Evolutionary conservation across 2,113 vertebrate species (phyloP), one percentile per base, ranked within the genome.

Genomic region (Xiphorhynchus elegans): DNA sequence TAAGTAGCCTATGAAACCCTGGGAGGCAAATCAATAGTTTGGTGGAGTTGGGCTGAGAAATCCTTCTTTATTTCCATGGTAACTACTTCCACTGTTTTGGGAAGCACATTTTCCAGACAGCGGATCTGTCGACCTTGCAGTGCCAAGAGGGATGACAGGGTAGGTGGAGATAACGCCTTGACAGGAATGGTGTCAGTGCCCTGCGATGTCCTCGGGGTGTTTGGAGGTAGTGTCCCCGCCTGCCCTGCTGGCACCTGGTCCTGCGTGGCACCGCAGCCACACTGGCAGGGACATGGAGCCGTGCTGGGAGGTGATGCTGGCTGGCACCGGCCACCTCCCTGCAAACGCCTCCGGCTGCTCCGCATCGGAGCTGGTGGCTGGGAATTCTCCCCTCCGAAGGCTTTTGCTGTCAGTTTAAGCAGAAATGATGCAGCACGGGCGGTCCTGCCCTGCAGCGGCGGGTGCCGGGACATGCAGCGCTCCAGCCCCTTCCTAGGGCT

Each of bases 31-130:
- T 94, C 93, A 66, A n/a, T 95, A 74, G 98, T 98, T 98, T 93
- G 97, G 96, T 83, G 95, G 94, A 96, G 96, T 62, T 91, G 95
- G 96, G 84, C 91, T 80, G 94, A 97, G 96, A 96, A 96, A 86
- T 92, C 91, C 92, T 96, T 98, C 97, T 90, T 90, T 91, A 98
- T 98, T 98, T 98, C 98, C 98, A 98, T 98, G 97, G 98, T 93
- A 98, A 98, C 97, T 68, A 92, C 86, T 97, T 94, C 92, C 87
- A 72, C 81, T 87, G 47, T 77, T 96, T 84, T 29, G 28, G 94
- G 95, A 97, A 96, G 95, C 96, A 59, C 91, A 84, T 97, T 98
- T 98, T 85, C 95, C 97, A 97, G 90, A 89, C 94, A 96, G 97
- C 17, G 42, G 93, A 95, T 95, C 87, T 62, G 62, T 55, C 18